Evolutionary conservation across 2,797 vertebrate species (phyloP).

Genomic region (Glossophaga mutica): DNA sequence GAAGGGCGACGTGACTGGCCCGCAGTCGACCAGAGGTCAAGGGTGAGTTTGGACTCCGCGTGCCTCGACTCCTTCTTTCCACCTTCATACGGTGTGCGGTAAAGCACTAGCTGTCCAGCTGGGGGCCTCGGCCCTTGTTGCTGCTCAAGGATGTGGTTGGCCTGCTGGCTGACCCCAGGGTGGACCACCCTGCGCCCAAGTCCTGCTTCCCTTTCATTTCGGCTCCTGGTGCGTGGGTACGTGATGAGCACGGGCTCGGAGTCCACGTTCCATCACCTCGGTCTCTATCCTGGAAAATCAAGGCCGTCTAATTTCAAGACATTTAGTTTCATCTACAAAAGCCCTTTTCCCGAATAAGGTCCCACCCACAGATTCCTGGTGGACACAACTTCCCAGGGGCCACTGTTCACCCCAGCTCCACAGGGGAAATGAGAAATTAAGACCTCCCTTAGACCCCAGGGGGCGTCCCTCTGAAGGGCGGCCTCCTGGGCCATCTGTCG

Average conservation of each 20-base stretch:
- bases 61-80: background rate
- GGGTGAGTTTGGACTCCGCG: background rate
- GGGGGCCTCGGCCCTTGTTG: background rate
- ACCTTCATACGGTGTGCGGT: accelerated
- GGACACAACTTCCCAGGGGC: background rate
- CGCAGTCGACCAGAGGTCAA: background rate
- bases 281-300: slow-evolving; percentile 56
- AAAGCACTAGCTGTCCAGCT: accelerated
- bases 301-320: background rate
- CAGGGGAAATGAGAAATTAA: background rate
- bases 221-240: background rate
- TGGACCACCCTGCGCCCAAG: background rate
- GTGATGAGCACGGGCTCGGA: slow-evolving; percentile 66
- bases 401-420: accelerated
- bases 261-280: slow-evolving; percentile 69
- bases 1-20: background rate
- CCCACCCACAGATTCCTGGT: background rate
- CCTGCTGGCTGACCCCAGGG: accelerated
- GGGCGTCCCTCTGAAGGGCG: slow-evolving; percentile 22
- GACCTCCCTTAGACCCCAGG: background rate
- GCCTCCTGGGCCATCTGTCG: background rate
- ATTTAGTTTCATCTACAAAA: background rate
- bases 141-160: background rate
- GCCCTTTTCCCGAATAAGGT: background rate
- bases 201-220: background rate